phyloP scores from a whole-genome alignment of 2,113 vertebrate species.

The Melanerpes formicivorus region DNA sequence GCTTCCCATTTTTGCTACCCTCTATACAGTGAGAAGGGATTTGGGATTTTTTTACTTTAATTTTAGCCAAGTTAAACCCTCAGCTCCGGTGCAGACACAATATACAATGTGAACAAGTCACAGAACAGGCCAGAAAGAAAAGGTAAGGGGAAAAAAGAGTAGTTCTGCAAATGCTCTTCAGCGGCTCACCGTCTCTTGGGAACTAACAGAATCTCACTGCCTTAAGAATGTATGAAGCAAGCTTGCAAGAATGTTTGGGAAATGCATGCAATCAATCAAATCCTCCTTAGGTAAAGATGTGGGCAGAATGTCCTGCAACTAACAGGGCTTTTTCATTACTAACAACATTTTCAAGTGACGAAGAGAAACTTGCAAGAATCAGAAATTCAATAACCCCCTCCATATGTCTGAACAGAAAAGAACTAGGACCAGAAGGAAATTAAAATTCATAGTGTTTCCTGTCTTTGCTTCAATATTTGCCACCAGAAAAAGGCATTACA shows the following conservation, averaged over 20 bases:
- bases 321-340: not conserved
- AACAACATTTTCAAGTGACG: slow-evolving; percentile 10
- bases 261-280: not conserved
- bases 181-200: not conserved
- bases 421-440: slow-evolving; percentile 59
- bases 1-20: not conserved
- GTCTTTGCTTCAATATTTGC: slow-evolving; percentile 54
- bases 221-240: not conserved
- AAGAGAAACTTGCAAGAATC: slow-evolving; percentile 46
- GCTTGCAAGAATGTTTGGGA: slow-evolving; percentile 5
- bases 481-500: slow-evolving; percentile 42
- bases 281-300: not conserved
- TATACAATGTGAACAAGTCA: not conserved
- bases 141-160: not conserved
- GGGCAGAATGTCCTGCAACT: not conserved
- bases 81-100: not conserved
- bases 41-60: not conserved
- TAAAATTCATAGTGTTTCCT: slow-evolving; percentile 65
- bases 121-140: not conserved
- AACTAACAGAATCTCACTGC: not conserved
- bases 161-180: not conserved
- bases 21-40: not conserved
- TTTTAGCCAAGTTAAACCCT: not conserved
- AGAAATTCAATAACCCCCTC: slow-evolving; percentile 52
- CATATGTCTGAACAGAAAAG: slow-evolving; percentile 54